Evolutionary conservation across 2,888 invertebrate species (phyloP).

Genomic region (Cremastinae sp.): DNA sequence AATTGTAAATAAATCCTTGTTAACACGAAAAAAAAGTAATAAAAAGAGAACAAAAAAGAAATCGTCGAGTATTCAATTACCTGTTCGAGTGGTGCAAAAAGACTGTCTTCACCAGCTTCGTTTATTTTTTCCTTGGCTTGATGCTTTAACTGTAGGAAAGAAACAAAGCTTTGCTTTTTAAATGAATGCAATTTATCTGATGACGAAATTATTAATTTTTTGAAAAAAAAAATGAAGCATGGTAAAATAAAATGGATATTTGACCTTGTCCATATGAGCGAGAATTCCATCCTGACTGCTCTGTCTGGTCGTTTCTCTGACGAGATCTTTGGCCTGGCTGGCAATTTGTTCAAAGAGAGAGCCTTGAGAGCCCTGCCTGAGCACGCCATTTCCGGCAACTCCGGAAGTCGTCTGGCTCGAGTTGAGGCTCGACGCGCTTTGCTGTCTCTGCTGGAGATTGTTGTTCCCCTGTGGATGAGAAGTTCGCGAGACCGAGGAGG

Average conservation of each 20-base stretch:
- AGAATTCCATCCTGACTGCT: constrained; percentile 94
- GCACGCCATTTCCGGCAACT: constrained; percentile 76
- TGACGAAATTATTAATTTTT: not conserved
- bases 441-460: constrained; percentile 56
- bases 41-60: not conserved
- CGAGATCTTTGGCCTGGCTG: constrained; percentile 93
- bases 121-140: constrained; percentile 85
- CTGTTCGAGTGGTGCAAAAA: constrained; percentile 91
- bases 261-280: constrained; percentile 94
- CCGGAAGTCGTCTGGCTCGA: too few relatives aligned
- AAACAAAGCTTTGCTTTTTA: constrained; percentile 16
- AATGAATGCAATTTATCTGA: not conserved
- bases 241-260: not conserved
- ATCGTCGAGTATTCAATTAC: constrained; percentile 80
- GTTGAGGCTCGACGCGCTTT: too few relatives aligned
- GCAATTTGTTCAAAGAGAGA: constrained; percentile 94
- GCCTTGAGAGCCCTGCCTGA: constrained; percentile 90
- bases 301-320: constrained; percentile 92
- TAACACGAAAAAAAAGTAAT: too few relatives aligned
- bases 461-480: constrained; percentile 46
- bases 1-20: not conserved
- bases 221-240: not conserved
- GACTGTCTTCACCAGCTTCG: constrained; percentile 88
- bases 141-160: constrained; percentile 81
- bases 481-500: constrained; percentile 66